Evolutionary conservation across 1,140 invertebrate species (phyloP).

Genomic region (Pomacea maculata): DNA sequence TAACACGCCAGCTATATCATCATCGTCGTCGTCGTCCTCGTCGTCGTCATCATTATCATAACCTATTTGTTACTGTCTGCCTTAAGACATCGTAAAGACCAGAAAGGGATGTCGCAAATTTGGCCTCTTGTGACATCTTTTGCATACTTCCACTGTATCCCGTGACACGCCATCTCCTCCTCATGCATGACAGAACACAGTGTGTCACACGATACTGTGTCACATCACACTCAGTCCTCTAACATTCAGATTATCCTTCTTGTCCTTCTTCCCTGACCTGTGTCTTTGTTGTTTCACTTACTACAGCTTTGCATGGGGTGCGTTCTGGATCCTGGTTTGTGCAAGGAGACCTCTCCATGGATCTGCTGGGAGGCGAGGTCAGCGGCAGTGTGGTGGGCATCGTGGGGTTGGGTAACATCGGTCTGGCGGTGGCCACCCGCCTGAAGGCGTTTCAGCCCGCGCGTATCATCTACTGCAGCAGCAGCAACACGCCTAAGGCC

Average conservation of each 20-base stretch:
- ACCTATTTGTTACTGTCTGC: no score
- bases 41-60: no score
- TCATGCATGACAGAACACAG: no score
- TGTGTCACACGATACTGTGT: no score
- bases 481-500: constrained; percentile 73
- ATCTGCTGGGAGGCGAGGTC: constrained; percentile 87
- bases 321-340: constrained; percentile 63
- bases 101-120: no score
- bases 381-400: constrained; percentile 84
- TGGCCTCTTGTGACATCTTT: no score
- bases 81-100: no score
- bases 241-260: no score
- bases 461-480: constrained; percentile 77
- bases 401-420: constrained; percentile 81
- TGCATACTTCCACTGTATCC: background rate
- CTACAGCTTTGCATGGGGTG: constrained; percentile 48
- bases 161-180: background rate
- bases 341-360: constrained; percentile 89
- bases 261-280: no score
- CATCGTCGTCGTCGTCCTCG: no score
- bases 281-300: background rate
- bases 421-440: constrained; percentile 73
- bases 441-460: constrained; percentile 76
- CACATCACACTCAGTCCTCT: no score
- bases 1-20: no score